These are phyloP conservation scores for Beroe ovata DNA, from an alignment of 37 sponge, comb jelly and placozoan genomes.

Conservation along the genomic window DNA sequence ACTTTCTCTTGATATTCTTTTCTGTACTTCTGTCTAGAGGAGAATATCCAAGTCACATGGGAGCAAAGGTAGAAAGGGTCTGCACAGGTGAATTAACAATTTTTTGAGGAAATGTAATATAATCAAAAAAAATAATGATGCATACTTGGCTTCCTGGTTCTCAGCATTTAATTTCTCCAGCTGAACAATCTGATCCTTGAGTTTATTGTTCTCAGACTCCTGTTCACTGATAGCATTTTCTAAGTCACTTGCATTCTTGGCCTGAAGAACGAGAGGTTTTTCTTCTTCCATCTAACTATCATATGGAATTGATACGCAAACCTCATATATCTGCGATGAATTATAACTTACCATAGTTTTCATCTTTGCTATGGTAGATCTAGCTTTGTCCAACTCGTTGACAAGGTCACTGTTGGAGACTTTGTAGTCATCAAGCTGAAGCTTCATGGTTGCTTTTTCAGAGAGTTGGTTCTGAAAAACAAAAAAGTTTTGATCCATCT, in stretches of 20 bases:
- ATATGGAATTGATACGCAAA: no score
- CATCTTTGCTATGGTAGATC: neutral
- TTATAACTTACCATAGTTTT: constrained; percentile 18
- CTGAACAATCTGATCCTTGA: constrained; percentile 6
- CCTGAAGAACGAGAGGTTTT: no score
- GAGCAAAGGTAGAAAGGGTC: no score
- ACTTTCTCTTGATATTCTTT: constrained; percentile 58
- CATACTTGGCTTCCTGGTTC: constrained; percentile 36
- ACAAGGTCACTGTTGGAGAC: constrained; percentile 2
- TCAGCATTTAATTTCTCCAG: neutral
- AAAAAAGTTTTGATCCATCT: neutral
- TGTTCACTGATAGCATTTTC: constrained; percentile 7
- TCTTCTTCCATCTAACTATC: no score
- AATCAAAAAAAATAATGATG: no score
- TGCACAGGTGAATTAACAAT: no score
- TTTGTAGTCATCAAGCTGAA: constrained; percentile 49
- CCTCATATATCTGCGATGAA: no score
- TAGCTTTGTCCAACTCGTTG: constrained; percentile 6
- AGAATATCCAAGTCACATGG: no score
- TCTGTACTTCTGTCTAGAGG: constrained; percentile 21
- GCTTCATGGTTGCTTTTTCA: constrained; percentile 11
- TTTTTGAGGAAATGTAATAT: no score
- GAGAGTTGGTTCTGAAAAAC: constrained; percentile 8
- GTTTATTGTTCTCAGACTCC: neutral
- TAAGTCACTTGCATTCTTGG: neutral